Evolutionary conservation across 2,113 vertebrate genomes (phyloP).

Genomic region (Propithecus coquereli): DNA sequence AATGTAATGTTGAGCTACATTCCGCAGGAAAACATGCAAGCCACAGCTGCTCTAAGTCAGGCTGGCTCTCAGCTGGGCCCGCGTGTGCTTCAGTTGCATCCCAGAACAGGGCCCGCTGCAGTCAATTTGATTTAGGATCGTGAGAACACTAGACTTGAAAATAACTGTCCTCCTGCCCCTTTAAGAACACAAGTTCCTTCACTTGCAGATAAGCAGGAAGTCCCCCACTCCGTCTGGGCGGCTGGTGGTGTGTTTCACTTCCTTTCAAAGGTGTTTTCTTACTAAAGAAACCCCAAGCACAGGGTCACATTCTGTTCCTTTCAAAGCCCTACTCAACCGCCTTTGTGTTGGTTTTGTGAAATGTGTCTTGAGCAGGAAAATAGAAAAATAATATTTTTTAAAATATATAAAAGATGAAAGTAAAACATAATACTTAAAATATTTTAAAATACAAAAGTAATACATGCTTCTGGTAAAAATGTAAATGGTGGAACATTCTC

Average conservation of each 20-base stretch:
- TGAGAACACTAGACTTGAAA: not conserved
- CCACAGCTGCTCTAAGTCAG: not conserved
- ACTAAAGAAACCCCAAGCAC: slow-evolving; percentile 22
- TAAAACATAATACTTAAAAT: not conserved
- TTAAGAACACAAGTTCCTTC: slow-evolving; percentile 55
- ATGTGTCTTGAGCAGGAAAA: not conserved
- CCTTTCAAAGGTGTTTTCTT: slow-evolving; percentile 63
- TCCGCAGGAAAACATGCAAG: not conserved
- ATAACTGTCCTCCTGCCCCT: not conserved
- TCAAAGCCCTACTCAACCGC: not conserved
- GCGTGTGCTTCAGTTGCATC: not conserved
- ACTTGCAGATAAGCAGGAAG: slow-evolving; percentile 55
- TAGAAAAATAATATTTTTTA: not conserved
- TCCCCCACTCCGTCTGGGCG: not conserved
- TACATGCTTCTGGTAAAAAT: not conserved
- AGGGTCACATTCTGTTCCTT: not conserved
- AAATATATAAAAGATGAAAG: not conserved
- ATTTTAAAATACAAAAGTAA: not conserved
- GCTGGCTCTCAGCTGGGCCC: not conserved
- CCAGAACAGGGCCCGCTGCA: not conserved
- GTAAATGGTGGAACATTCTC: not conserved
- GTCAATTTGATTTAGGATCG: not conserved
- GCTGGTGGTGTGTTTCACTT: slow-evolving; percentile 51
- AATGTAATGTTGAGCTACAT: not conserved
- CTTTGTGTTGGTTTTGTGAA: slow-evolving; percentile 2